Conservation (phyloP, 2,888 invertebrate genomes). For the Epinotia nisella region DNA sequence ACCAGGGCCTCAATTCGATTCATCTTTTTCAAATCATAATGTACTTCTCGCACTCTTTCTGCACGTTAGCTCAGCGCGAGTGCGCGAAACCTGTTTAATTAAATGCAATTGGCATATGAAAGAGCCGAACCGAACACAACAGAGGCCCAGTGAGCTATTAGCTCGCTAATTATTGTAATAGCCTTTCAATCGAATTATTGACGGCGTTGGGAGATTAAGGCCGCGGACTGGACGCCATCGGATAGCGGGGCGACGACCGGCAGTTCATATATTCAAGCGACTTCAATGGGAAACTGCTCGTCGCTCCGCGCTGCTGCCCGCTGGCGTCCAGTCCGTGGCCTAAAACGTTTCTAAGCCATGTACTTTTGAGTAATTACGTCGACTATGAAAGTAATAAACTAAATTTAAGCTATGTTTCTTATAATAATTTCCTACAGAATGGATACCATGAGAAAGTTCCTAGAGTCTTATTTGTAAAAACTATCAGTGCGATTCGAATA, state of each 20-base stretch:
- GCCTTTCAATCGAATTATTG: slow-evolving; percentile 22
- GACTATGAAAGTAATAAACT: no score
- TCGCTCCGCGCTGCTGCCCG: no score
- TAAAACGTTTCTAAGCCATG: no score
- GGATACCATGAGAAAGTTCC: background rate
- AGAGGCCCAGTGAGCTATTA: slow-evolving; percentile 47
- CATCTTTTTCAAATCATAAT: background rate
- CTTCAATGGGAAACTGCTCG: no score
- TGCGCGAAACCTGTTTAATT: background rate
- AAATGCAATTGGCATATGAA: background rate
- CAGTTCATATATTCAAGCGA: no score
- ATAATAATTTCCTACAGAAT: background rate
- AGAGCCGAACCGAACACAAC: background rate
- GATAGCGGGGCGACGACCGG: no score
- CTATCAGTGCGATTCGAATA: background rate
- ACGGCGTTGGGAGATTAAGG: background rate
- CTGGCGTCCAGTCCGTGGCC: no score
- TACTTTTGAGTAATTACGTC: no score
- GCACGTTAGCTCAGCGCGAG: background rate
- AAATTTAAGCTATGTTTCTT: no score
- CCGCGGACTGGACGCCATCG: no score
- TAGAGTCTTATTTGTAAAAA: background rate
- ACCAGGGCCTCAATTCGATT: background rate
- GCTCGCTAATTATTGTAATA: slow-evolving; percentile 45
- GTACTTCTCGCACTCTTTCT: background rate